These are phyloP conservation scores for Drosophila cardini DNA, from an alignment of 1,140 invertebrate species.

Conservation along the genomic window DNA sequence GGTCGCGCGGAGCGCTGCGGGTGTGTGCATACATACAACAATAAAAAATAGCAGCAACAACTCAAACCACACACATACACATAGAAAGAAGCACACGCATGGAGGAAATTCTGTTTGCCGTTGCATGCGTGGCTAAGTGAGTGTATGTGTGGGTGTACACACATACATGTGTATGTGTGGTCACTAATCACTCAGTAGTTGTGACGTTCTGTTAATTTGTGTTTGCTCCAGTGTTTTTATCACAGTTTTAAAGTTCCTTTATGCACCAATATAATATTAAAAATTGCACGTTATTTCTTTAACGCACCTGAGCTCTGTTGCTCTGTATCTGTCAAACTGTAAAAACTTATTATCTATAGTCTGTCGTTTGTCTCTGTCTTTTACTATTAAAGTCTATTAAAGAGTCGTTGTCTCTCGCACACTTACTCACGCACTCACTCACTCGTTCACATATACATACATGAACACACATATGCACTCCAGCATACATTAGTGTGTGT, in stretches of 20 bases:
- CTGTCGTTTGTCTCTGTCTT: slow-evolving; percentile 14
- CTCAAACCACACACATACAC: slow-evolving; percentile 14
- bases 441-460: slow-evolving; percentile 23
- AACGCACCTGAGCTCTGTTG: slow-evolving; percentile 20
- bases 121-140: slow-evolving; percentile 52
- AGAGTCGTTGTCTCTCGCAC: slow-evolving; percentile 27
- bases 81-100: slow-evolving; percentile 30
- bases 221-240: slow-evolving; percentile 67
- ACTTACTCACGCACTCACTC: slow-evolving; percentile 17
- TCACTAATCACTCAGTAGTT: slow-evolving; percentile 63
- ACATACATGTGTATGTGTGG: slow-evolving; percentile 17
- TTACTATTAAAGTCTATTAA: slow-evolving; percentile 28
- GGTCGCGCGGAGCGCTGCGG: slow-evolving; percentile 48
- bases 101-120: slow-evolving; percentile 47
- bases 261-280: slow-evolving; percentile 5
- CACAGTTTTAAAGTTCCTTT: slow-evolving; percentile 42
- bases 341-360: slow-evolving; percentile 43
- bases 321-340: slow-evolving; percentile 48
- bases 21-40: slow-evolving; percentile 46
- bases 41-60: slow-evolving; percentile 11
- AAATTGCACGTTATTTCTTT: background rate
- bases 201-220: slow-evolving; percentile 67
- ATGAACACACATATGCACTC: slow-evolving; percentile 23
- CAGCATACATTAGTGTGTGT: slow-evolving; percentile 12
- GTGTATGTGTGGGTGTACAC: slow-evolving; percentile 33